Evolutionary conservation across 2,113 vertebrate species (phyloP).

Genomic region (Nettapus auritus): DNA sequence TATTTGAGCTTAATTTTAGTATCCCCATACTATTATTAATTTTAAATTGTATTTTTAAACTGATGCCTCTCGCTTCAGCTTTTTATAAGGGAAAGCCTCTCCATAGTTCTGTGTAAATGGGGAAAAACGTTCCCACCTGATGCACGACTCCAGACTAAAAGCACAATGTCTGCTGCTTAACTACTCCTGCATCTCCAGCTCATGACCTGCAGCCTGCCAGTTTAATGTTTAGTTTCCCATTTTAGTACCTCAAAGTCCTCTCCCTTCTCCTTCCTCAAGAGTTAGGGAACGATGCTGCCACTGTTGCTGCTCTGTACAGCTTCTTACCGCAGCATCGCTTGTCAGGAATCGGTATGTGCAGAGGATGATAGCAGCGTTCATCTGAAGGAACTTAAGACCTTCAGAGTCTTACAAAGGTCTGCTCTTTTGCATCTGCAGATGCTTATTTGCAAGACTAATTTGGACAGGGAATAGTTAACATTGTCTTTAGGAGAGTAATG

Average conservation of each 20-base stretch:
- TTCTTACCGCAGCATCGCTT: not conserved
- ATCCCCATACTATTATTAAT: not conserved
- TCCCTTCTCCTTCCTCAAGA: not conserved
- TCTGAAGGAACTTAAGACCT: not conserved
- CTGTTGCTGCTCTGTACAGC: not conserved
- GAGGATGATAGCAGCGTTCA: not conserved
- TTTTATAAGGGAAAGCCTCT: not conserved
- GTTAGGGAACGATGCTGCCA: not conserved
- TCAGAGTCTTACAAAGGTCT: not conserved
- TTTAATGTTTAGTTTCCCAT: not conserved
- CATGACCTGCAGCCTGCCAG: not conserved
- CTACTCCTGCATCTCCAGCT: not conserved
- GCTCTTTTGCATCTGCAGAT: not conserved
- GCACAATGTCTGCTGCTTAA: not conserved
- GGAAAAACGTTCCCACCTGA: constrained; percentile 38
- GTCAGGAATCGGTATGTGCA: not conserved
- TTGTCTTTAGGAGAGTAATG: not conserved
- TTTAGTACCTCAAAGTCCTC: not conserved
- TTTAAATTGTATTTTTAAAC: not conserved
- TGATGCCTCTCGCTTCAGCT: not conserved
- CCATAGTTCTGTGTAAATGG: not conserved
- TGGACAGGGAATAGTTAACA: not conserved
- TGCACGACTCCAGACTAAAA: not conserved
- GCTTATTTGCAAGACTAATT: not conserved
- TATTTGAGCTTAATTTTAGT: not conserved